Base-by-base conservation (phyloP, 2,888 invertebrate genomes). In the Eupithecia pulchellata region DNA sequence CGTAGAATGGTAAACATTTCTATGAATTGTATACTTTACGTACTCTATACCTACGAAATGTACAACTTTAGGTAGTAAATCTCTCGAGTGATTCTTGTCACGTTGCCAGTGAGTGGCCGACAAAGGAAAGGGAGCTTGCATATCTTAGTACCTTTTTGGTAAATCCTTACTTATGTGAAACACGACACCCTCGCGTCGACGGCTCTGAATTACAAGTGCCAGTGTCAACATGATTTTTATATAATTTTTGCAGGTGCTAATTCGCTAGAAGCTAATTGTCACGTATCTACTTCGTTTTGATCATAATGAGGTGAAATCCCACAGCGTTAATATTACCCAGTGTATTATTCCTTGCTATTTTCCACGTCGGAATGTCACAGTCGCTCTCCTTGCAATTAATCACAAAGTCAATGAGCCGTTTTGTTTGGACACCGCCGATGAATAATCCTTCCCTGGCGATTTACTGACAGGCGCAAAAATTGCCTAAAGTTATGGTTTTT, bases 121-220 rank as follows among this genome's bases (percentile, higher is more conserved):
- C 93, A 94, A 93, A 94, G 93, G 92, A 85, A 90, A 90, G 91
- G 91, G 92, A 92, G 91, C 91, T 88, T 91, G 93, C 93, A 93
- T 93, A 94, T 91, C 92, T 93, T 94, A 93, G 92, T 90, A 91
- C 93, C 92, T 93, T 92, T 93, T 91, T 91, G 86, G 87, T 80
- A 92, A 92, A 93, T 92, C 92, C 91, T 86, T 86, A 90, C 91
- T 93, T 92, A 89, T 88, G 88, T 89, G 90, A 90, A 91, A 92
- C 90, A 90, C 87, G 89, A 89, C 90, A 88, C 86, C 85, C 84
- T 86, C 85, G 82, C 81, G 87, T 86, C 84, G 82, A 80, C 82
- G 81, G 88, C 89, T 88, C 87, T 82, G 88, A 90, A 91, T 89
- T 88, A 89, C 88, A 86, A 88, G 82, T 89, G 88, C 87, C n/a